Base-by-base conservation (phyloP, 2,797 vertebrate genomes). In the Anisognathus igniventris region DNA sequence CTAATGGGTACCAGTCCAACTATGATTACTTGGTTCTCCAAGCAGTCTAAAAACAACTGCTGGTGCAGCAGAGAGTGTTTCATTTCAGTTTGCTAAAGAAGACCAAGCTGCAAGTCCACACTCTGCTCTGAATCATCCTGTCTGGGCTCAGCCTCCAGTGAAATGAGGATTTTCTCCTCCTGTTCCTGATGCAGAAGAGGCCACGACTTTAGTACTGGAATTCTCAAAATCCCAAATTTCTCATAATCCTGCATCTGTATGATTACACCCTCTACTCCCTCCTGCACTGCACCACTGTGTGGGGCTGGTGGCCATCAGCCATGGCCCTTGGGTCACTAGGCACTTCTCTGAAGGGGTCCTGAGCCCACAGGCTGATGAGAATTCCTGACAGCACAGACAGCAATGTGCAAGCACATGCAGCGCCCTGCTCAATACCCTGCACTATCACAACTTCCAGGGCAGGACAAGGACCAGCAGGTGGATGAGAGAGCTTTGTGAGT, bases 401-500 rank as follows among this genome's bases (percentile, higher is more conserved):
- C 8, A 47, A 51, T 8, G 8, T 12, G 2, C 12, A 64, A 64
- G 35, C 4, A 9, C 45, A 45, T 3, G 3, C 24, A 28, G 12
- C 8, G 6, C 19, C 39, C 61, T 28, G 23, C 45, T 25, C 1
- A 0, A 24, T 24, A 50, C 16, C 35, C 21, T 7, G 19, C 6
- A 16, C 31, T 5, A 5, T 4, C 24, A 9, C 13, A 20, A 4
- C n/a, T 51, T 5, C 58, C 12, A 8, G 30, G 30, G 42, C 17
- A 31, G 25, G 31, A 47, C 39, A 71, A 33, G 30, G 25, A 90
- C 19, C 25, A n/a, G 42, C n/a, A 44, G 50, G 37, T 40, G 33
- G 3, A 17, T 4, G 3, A 33, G n/a, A 0, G 5, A 58, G 44
- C 30, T 57, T 11, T 31, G 9, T 4, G 14, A 3, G 7, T 13